A percentile compares a stretch with the other conserved stretches of the same genome.
phyloP scores from a whole-genome alignment of 92 coral and sea anemone species.

The Epizoanthus scotinus region DNA sequence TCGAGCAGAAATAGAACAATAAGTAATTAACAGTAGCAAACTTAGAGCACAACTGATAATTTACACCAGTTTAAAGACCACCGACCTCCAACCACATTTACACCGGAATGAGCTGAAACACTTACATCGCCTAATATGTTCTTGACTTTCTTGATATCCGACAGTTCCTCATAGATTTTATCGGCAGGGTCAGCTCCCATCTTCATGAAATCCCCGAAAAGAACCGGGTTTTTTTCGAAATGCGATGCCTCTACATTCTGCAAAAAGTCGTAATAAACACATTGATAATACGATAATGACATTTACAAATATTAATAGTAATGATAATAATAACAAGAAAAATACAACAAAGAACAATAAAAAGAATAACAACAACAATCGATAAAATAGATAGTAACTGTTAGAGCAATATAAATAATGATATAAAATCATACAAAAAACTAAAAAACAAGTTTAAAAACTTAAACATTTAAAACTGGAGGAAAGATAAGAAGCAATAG shows the following conservation, averaged over 20 bases:
- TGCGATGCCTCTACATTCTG: conserved; percentile 84
- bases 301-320: background rate
- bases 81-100: background rate
- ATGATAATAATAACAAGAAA: too few species aligned
- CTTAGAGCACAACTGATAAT: background rate
- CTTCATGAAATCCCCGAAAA: conserved; percentile 99
- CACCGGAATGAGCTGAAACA: background rate
- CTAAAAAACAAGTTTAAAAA: too few species aligned
- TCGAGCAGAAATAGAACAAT: background rate
- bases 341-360: too few species aligned
- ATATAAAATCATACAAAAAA: too few species aligned
- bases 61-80: background rate
- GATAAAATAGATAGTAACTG: too few species aligned
- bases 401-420: too few species aligned
- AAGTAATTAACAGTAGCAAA: background rate
- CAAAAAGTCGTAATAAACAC: background rate
- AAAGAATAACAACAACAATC: too few species aligned
- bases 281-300: background rate
- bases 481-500: too few species aligned
- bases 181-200: conserved; percentile 97
- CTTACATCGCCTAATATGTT: conserved; percentile 84
- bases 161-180: conserved; percentile 87
- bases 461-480: too few species aligned
- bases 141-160: conserved; percentile 86
- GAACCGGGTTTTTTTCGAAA: conserved; percentile 85